phyloP scores from a whole-genome alignment of 92 coral and sea anemone species.

The Meandrina meandrites region DNA sequence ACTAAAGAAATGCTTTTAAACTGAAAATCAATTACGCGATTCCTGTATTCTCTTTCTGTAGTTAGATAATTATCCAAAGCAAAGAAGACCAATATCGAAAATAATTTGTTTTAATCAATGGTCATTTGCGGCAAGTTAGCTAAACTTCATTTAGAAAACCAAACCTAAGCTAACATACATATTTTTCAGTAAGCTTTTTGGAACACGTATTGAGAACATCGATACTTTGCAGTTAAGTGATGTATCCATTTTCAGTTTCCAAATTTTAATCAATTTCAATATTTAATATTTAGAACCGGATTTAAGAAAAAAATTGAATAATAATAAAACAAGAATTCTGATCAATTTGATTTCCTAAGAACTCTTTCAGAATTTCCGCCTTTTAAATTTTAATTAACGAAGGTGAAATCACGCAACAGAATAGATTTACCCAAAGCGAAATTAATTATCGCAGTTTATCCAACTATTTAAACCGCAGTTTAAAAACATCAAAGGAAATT shows the following conservation, averaged over 20 bases:
- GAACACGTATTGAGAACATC: neutral
- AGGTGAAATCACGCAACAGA: slow-evolving; percentile 2
- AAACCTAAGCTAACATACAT: neutral
- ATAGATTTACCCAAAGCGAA: neutral
- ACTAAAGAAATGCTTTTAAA: neutral
- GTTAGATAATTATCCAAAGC: neutral
- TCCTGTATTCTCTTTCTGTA: neutral
- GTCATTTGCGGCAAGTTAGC: neutral
- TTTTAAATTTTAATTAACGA: slow-evolving; percentile 10
- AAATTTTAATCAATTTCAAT: neutral
- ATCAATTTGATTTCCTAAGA: neutral
- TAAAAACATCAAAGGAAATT: neutral
- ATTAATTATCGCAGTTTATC: neutral
- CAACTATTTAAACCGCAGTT: slow-evolving; percentile 7
- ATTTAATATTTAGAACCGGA: neutral
- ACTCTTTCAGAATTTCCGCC: neutral
- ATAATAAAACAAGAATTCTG: neutral
- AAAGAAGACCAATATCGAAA: neutral
- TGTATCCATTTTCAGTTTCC: neutral
- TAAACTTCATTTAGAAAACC: neutral
- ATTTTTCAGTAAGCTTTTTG: neutral
- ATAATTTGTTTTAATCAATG: neutral
- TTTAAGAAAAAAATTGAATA: neutral
- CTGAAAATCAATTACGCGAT: neutral
- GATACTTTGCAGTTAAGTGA: neutral